Evolutionary conservation across 1,140 invertebrate genomes (phyloP).

Genomic region (Hyphantria cunea): DNA sequence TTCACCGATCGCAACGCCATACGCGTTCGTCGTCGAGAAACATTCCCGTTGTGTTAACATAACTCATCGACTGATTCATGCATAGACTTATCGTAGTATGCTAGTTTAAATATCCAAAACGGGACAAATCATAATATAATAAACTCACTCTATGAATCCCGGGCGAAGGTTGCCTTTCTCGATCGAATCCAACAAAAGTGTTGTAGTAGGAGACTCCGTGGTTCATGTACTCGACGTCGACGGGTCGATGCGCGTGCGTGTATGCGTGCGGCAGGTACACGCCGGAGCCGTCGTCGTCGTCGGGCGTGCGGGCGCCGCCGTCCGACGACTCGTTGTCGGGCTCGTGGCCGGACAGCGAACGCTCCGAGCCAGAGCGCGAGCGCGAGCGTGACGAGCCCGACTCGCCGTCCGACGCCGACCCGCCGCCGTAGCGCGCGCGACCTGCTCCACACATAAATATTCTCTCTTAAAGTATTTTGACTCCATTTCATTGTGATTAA

Average conservation of each 20-base stretch:
- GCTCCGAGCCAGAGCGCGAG: slow-evolving; percentile 64
- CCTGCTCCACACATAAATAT: slow-evolving; percentile 33
- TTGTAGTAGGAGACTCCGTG: slow-evolving; percentile 84
- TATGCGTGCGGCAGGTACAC: slow-evolving; percentile 83
- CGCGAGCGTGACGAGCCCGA: slow-evolving; percentile 68
- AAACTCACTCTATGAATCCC: slow-evolving; percentile 74
- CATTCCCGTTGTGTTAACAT: too few species aligned
- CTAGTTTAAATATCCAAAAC: too few species aligned
- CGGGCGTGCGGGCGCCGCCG: slow-evolving; percentile 84
- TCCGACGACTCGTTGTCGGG: slow-evolving; percentile 87
- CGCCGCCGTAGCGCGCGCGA: slow-evolving; percentile 56
- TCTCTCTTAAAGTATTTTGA: too few species aligned
- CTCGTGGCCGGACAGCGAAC: slow-evolving; percentile 84
- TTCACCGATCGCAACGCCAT: too few species aligned
- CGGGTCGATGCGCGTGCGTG: slow-evolving; percentile 52
- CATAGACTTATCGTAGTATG: too few species aligned
- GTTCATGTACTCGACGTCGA: slow-evolving; percentile 76
- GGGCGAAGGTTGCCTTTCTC: slow-evolving; percentile 68
- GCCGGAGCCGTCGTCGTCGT: slow-evolving; percentile 78
- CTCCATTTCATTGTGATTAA: too few species aligned
- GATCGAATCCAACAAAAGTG: slow-evolving; percentile 81
- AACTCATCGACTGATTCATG: too few species aligned
- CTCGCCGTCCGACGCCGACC: slow-evolving; percentile 79
- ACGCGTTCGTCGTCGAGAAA: too few species aligned
- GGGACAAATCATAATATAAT: too few species aligned